Percentiles rank a stretch among this genome's conserved stretches.
phyloP scores from a whole-genome alignment of 2,888 invertebrate genomes.

The Megamerina dolium region DNA sequence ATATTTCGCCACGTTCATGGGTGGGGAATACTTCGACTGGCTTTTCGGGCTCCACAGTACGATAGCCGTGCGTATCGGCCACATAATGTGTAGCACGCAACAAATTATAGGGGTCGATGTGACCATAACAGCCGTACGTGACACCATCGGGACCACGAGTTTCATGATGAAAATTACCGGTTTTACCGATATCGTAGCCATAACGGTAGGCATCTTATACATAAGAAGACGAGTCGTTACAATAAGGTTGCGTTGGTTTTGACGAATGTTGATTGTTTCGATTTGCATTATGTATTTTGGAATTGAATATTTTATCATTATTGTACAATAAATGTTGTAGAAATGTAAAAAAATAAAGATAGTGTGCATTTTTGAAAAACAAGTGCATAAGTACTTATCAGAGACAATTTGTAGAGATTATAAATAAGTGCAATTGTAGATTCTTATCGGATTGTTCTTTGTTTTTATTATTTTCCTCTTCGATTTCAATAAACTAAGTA shows the following conservation, averaged over 20 bases:
- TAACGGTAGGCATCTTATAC: slow-evolving; percentile 64
- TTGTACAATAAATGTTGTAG: too few relatives aligned
- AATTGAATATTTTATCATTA: slow-evolving; percentile 7
- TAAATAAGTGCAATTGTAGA: slow-evolving; percentile 5
- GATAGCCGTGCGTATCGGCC: slow-evolving; percentile 71
- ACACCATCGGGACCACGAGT: slow-evolving; percentile 69
- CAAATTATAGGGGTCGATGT: slow-evolving; percentile 62
- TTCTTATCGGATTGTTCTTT: background rate
- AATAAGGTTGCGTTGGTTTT: slow-evolving; percentile 11
- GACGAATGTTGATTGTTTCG: slow-evolving; percentile 5
- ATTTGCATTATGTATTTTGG: slow-evolving; percentile 3
- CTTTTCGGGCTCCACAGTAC: slow-evolving; percentile 64
- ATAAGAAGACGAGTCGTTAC: slow-evolving; percentile 5
- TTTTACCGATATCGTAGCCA: slow-evolving; percentile 70
- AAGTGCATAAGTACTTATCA: too few relatives aligned
- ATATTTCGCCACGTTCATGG: slow-evolving; percentile 51
- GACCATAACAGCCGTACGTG: slow-evolving; percentile 75
- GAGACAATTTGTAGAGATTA: too few relatives aligned
- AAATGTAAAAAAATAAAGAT: background rate
- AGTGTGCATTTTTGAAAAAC: background rate
- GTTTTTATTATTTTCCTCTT: too few relatives aligned
- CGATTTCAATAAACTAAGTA: too few relatives aligned
- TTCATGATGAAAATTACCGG: slow-evolving; percentile 75
- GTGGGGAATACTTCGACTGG: slow-evolving; percentile 57
- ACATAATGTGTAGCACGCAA: slow-evolving; percentile 69